Evolutionary conservation across 2,113 vertebrate genomes (phyloP), one percentile per base, ranked within the genome.

Genomic region (Turnix velox): DNA sequence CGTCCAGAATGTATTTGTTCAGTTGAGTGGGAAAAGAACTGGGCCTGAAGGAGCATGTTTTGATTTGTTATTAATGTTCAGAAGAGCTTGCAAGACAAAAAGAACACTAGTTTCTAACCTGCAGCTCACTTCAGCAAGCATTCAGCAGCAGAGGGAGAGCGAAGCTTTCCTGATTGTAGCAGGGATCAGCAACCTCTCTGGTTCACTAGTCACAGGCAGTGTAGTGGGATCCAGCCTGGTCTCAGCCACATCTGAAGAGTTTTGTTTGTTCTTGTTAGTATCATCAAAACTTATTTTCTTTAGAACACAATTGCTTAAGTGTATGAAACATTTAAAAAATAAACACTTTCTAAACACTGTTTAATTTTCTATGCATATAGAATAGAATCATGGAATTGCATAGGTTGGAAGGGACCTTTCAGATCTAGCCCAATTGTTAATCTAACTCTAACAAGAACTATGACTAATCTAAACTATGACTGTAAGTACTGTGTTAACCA

Each of bases 111-210:
- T 43, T 76, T 54, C 40, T 72, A 18, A 72, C 55, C 18, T 79
- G 57, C 31, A 76, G 40, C 35, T 68, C 14, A 68, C 59, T 17
- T 82, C 40, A 57, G 43, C 33, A 79, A 81, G 11, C 7, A 22
- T 19, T 19, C 27, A 42, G 20, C 0, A 1, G 24, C 0, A 33
- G 31, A 57, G 7, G 39, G 18, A n/a, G 20, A 55, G 11, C 2
- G 0, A 16, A 39, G 25, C 37, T 77, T 54, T 14, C 16, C 15
- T 25, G 5, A 4, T 8, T 45, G 30, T 13, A 30, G 42, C 17
- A 52, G 37, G 27, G 48, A 24, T 52, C 83, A 84, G 65, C 45
- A 91, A 15, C 19, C 3, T 5, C 25, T 16, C 58, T 17, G 39
- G 28, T 6, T 78, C 30, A 20, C 42, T 27, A 37, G 19, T 76